Percentiles rank a stretch among this genome's conserved stretches.
Conservation (phyloP, 2,113 vertebrate species). For the Columbina picui region DNA sequence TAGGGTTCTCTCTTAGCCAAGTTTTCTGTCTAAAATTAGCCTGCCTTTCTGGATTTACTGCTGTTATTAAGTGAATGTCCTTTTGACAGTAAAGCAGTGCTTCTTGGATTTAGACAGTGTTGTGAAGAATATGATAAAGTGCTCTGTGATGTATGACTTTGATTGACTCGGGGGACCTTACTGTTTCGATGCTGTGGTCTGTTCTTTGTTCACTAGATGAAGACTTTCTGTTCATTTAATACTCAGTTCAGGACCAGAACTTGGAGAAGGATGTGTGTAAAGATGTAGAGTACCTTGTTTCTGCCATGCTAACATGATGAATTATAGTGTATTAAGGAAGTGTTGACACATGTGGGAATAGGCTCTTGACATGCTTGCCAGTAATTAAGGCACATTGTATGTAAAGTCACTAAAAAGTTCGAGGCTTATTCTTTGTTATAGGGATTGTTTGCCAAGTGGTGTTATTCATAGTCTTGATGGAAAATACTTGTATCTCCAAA, state of each 20-base stretch:
- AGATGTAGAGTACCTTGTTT: conserved; percentile 74
- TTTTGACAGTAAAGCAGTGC: conserved; percentile 71
- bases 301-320: conserved; percentile 78
- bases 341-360: conserved; percentile 80
- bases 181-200: conserved; percentile 67
- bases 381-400: conserved; percentile 81
- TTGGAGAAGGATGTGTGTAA: conserved; percentile 68
- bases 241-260: conserved; percentile 65
- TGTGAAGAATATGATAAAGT: conserved; percentile 68
- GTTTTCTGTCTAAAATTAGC: conserved; percentile 76
- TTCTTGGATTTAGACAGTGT: conserved; percentile 68
- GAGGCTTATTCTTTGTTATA: conserved; percentile 71
- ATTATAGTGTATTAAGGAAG: conserved; percentile 80
- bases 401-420: conserved; percentile 75
- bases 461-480: conserved; percentile 78
- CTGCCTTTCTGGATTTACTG: conserved; percentile 76
- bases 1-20: conserved; percentile 70
- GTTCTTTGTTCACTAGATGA: conserved; percentile 72
- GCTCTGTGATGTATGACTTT: conserved; percentile 72
- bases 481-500: conserved; percentile 79
- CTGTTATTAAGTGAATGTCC: conserved; percentile 71
- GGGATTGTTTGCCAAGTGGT: conserved; percentile 71
- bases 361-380: conserved; percentile 74
- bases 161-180: conserved; percentile 67
- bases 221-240: conserved; percentile 66